Evolutionary conservation across 2,797 vertebrate species (phyloP), one percentile per base, ranked within the genome.

Genomic region (Spondyliosoma cantharus): DNA sequence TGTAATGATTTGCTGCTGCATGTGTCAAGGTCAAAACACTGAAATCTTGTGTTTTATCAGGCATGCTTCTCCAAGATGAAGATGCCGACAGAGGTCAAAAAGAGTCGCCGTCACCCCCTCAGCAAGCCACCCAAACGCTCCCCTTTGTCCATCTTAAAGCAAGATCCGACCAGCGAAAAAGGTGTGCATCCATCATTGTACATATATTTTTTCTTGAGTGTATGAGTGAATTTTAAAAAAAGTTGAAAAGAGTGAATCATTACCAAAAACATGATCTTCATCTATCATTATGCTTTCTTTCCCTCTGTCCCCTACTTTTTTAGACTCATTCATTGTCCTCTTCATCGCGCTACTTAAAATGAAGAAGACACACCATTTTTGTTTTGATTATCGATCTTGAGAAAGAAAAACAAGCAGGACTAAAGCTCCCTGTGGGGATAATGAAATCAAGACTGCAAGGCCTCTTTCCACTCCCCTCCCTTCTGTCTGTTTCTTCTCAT

Each of bases 61-160:
- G 70, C 94, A 7, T 91, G 93, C 9, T 98, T 96, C 85, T 88
- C 96, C 19, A 97, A 97, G 81, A 84, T 96, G 89, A 98, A 97
- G 93, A 92, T 96, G 89, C 96, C 96, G 82, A 95, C 96, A 77
- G 96, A 97, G 88, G 96, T 99, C 58, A 99, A 97, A 83, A 99
- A 98, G 93, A 99, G 97, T 79, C 95, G 98, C 0, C 96, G 98
- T 7, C 98, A 99, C 81, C 98, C 98, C 0, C 91, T 99, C 89
- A 97, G 96, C 86, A 96, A 97, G 49, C 98, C 98, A 0, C 97
- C 98, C 20, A 96, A 94, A 15, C 95, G 97, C 5, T 98, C 97
- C 0, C 98, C 97, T 0, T 82, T 97, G 62, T 97, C 97, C 0
- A 96, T 99, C 56, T 96, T 99, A 56, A 99, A 99, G 45, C 97